phyloP scores from a whole-genome alignment of 2,888 invertebrate species.

The Cynaeus angustus region DNA sequence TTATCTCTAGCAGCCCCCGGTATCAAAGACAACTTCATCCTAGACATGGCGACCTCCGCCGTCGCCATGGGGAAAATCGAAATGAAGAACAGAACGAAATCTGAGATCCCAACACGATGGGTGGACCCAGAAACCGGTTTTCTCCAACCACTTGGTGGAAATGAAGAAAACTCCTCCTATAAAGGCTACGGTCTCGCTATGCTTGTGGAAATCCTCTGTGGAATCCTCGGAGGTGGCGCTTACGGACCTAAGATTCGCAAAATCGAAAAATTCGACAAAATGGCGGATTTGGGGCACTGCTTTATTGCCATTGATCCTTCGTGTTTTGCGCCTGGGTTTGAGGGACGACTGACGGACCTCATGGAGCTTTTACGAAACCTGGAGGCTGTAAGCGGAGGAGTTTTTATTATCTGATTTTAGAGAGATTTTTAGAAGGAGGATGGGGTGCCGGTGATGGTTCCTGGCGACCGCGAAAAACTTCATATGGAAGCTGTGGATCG shows the following conservation, averaged over 20 bases:
- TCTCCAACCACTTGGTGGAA: constrained; percentile 85
- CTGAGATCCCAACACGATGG: constrained; percentile 79
- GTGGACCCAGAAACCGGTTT: constrained; percentile 72
- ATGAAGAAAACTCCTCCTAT: constrained; percentile 85
- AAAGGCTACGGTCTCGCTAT: constrained; percentile 91
- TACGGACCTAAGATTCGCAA: constrained; percentile 86
- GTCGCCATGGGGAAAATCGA: constrained; percentile 96
- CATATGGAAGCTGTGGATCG: constrained; percentile 80
- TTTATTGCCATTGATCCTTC: constrained; percentile 91
- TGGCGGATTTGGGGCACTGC: constrained; percentile 90
- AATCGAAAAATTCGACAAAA: constrained; percentile 79
- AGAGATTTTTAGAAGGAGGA: constrained; percentile 69
- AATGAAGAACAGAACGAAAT: constrained; percentile 82
- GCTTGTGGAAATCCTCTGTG: constrained; percentile 92
- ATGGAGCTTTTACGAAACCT: constrained; percentile 80
- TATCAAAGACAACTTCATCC: constrained; percentile 83
- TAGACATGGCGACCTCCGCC: constrained; percentile 97
- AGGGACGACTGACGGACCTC: constrained; percentile 81
- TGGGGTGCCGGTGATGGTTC: constrained; percentile 81
- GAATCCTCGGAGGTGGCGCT: constrained; percentile 77
- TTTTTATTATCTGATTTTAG: neutral
- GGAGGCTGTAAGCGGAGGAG: constrained; percentile 73
- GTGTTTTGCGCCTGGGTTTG: constrained; percentile 87
- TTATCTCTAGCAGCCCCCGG: constrained; percentile 86
- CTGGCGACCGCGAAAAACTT: constrained; percentile 88